Base-by-base conservation (phyloP, 2,797 vertebrate species). In the Vultur gryphus region DNA sequence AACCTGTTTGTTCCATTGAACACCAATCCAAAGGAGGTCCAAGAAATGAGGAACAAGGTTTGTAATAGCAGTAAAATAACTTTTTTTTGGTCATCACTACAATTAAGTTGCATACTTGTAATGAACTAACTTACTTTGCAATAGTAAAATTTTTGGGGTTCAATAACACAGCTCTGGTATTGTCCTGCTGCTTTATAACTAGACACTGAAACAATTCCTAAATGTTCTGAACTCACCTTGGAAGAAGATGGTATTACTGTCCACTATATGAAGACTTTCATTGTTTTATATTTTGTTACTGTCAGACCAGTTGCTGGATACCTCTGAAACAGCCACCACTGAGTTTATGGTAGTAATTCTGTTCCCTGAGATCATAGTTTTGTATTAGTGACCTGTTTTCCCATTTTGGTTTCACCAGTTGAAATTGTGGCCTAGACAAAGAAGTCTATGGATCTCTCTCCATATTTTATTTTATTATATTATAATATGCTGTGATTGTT, bases 1-100 rank as follows among this genome's bases (percentile, higher is more conserved):
- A 99, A 99, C 99, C 99, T 99, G 98, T 99, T 99, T 98, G 99
- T 99, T 95, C 99, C 99, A 21, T 79, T 99, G 98, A 99, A 99
- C 99, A 99, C 99, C 94, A 99, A 99, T 96, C 99, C 99, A 44
- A 99, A 99, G 98, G 99, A 99, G 46, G 99, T 99, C 90, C 99
- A 99, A 97, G 99, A 99, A 98, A 99, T 99, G 99, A 99, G 99
- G 92, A 99, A 99, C 98, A 99, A 99, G 99, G 99, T 99, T 97
- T 75, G 96, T 98, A 78, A 28, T 11, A 59, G 10, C 58, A 31
- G 35, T 83, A 58, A 55, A 54, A 33, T 57, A 39, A 26, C 17
- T 39, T n/a, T 4, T 57, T 31, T 85, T 86, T n/a, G 0, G 11
- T 67, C 11, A 14, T 69, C 6, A 1, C 31, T 84, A 16, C 29